Conservation (phyloP, 2,797 vertebrate genomes). For the Poecilia velifera region DNA sequence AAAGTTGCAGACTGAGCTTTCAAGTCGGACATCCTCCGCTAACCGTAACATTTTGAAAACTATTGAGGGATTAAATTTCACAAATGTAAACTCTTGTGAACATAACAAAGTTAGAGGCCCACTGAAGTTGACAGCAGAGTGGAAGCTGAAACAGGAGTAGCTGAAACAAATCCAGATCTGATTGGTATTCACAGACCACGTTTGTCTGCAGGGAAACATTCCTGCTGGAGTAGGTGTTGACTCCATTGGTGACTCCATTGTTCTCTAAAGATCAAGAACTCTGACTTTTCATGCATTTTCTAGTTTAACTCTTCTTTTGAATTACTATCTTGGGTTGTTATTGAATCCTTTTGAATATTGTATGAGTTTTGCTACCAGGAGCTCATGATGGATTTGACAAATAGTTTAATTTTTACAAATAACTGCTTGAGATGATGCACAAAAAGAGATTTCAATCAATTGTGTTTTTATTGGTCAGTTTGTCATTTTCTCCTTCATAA, state of each 20-base stretch:
- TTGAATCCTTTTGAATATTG: not conserved
- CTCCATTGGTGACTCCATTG: slow-evolving; percentile 3
- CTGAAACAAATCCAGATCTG: slow-evolving; percentile 59
- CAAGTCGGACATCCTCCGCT: not conserved
- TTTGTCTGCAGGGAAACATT: slow-evolving; percentile 54
- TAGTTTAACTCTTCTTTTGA: not conserved
- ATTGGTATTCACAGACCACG: slow-evolving; percentile 60
- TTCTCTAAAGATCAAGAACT: slow-evolving; percentile 15
- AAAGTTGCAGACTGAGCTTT: not conserved
- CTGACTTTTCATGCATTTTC: not conserved
- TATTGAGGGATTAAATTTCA: not conserved
- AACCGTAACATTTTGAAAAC: not conserved
- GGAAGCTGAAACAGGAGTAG: slow-evolving; percentile 52
- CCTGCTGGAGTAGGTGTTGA: slow-evolving; percentile 31
- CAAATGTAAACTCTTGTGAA: not conserved
- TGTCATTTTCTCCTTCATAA: not conserved
- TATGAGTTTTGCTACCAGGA: not conserved
- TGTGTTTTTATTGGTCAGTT: not conserved
- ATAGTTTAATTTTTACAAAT: not conserved
- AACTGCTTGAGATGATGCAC: not conserved
- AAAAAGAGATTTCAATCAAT: not conserved
- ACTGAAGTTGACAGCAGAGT: slow-evolving; percentile 13
- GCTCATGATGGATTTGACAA: not conserved
- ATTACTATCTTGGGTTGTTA: not conserved
- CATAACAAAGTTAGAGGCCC: not conserved